Conservation (phyloP, 2,797 vertebrate genomes). For the Sebastes kiyomatsui region DNA sequence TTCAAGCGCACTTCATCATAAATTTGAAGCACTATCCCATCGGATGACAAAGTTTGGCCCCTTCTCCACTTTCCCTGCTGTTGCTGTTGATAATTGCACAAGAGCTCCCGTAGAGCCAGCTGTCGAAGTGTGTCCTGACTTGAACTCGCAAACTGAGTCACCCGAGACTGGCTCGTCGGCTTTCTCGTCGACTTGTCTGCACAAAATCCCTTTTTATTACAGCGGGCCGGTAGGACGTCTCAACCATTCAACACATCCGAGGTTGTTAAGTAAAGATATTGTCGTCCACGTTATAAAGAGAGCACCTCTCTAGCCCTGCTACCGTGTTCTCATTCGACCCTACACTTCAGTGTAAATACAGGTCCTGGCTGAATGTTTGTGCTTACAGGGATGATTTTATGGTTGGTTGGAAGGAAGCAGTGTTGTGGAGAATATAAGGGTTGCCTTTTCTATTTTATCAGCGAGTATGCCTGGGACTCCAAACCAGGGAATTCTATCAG, state of each 20-base stretch:
- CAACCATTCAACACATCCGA: not conserved
- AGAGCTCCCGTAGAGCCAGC: slow-evolving; percentile 79
- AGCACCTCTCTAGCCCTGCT: slow-evolving; percentile 5
- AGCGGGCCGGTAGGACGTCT: not conserved
- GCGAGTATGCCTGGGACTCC: slow-evolving; percentile 43
- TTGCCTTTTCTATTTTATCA: slow-evolving; percentile 63
- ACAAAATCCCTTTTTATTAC: slow-evolving; percentile 40
- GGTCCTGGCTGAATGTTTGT: slow-evolving; percentile 30
- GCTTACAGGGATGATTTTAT: slow-evolving; percentile 38
- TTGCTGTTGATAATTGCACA: slow-evolving; percentile 78
- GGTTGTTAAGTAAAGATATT: slow-evolving; percentile 28
- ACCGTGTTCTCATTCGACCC: slow-evolving; percentile 35
- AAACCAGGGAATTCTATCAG: slow-evolving; percentile 64
- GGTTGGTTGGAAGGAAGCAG: slow-evolving; percentile 27
- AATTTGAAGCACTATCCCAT: slow-evolving; percentile 44
- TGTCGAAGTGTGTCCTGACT: slow-evolving; percentile 78
- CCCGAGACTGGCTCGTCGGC: slow-evolving; percentile 42
- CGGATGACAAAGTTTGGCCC: slow-evolving; percentile 65
- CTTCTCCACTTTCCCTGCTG: slow-evolving; percentile 53
- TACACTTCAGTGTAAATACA: slow-evolving; percentile 24
- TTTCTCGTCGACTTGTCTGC: slow-evolving; percentile 55
- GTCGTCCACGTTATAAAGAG: not conserved
- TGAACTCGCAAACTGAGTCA: slow-evolving; percentile 80
- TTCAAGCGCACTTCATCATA: slow-evolving; percentile 36
- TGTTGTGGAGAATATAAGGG: slow-evolving; percentile 49